phyloP scores from a whole-genome alignment of 1,140 invertebrate genomes.

The Acromyrmex echinatior region DNA sequence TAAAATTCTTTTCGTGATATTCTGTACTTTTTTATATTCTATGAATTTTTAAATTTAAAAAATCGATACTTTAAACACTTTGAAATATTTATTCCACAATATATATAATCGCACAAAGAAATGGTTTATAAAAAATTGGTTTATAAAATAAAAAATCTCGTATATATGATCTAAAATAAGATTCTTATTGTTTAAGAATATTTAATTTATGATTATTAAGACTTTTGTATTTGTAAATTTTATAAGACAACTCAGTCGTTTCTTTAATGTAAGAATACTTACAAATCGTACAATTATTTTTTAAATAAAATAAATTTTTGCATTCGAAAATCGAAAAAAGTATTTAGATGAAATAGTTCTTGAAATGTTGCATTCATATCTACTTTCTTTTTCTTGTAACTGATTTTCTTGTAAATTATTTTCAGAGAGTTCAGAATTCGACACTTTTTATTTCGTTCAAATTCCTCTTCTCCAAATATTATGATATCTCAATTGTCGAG shows the following conservation, averaged over 20 bases:
- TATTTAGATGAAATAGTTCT: neutral
- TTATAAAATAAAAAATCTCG: neutral
- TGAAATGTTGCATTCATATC: neutral
- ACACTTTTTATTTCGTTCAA: slow-evolving; percentile 5
- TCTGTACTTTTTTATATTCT: neutral
- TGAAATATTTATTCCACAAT: neutral
- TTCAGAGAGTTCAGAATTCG: neutral
- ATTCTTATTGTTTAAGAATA: too few species aligned
- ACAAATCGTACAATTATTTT: neutral
- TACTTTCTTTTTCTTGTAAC: neutral
- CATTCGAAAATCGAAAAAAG: neutral
- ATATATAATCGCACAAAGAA: neutral
- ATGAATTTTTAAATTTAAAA: slow-evolving; percentile 10
- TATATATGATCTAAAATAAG: too few species aligned
- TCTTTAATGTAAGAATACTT: too few species aligned
- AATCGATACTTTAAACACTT: neutral
- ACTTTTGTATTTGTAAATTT: too few species aligned
- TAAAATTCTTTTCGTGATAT: neutral
- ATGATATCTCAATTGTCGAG: neutral
- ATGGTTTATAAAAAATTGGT: neutral
- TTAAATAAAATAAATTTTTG: neutral
- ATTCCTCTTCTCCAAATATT: slow-evolving; percentile 18
- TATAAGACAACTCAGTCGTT: too few species aligned
- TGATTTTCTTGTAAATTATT: neutral
- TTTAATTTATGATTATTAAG: too few species aligned